phyloP scores from a whole-genome alignment of 2,888 invertebrate genomes.

The Oligia fasciuncula region DNA sequence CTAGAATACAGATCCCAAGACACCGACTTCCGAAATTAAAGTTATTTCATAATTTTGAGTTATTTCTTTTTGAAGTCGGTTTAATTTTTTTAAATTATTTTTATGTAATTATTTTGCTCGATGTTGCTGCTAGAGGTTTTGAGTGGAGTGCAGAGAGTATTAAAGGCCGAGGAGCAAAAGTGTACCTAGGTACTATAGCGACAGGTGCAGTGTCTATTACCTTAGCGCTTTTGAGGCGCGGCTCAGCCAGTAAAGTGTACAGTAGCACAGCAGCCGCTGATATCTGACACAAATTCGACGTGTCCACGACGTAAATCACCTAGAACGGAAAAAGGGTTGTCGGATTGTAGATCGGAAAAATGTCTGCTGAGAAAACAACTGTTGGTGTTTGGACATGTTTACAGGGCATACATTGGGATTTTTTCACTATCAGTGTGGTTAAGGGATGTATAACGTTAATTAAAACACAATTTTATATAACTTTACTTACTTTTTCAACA shows the following conservation, averaged over 20 bases:
- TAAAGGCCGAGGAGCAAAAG: background rate
- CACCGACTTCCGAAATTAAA: too few species aligned
- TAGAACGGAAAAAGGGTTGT: conserved; percentile 60
- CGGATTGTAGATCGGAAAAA: too few species aligned
- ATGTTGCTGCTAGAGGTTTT: background rate
- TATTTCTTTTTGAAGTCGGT: too few species aligned
- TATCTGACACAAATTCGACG: conserved; percentile 96
- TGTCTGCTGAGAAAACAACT: background rate
- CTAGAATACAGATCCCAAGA: too few species aligned
- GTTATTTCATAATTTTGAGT: too few species aligned
- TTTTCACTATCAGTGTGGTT: background rate
- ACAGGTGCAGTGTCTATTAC: conserved; percentile 76
- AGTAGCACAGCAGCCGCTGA: conserved; percentile 95
- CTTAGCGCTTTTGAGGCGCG: conserved; percentile 91
- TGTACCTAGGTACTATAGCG: background rate
- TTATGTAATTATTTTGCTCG: background rate
- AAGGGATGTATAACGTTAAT: background rate
- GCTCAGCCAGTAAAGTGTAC: conserved; percentile 94
- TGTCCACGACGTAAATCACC: conserved; percentile 95
- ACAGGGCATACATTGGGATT: background rate
- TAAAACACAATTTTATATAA: background rate
- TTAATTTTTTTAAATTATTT: too few species aligned
- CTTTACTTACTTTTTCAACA: conserved; percentile 87
- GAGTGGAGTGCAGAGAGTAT: background rate
- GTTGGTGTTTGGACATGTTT: background rate